A percentile compares a stretch with the other conserved stretches of the same genome.
phyloP scores from a whole-genome alignment of 2,888 invertebrate species.

The Eilema sororculum region DNA sequence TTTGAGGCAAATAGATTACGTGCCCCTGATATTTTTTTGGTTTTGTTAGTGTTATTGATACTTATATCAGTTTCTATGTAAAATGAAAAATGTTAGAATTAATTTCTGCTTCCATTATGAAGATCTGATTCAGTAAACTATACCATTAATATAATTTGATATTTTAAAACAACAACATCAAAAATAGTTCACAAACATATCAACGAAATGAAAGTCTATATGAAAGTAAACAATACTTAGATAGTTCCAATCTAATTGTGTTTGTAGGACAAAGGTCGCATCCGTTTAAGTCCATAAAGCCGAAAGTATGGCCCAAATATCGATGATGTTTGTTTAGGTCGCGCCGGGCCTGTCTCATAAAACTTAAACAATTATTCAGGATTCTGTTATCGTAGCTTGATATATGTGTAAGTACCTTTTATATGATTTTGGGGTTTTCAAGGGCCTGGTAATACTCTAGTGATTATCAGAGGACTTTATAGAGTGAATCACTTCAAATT shows the following conservation, averaged over 20 bases:
- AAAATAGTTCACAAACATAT: conserved; percentile 21
- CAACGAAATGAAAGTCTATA: conserved; percentile 9
- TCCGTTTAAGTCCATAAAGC: conserved; percentile 44
- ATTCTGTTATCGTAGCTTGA: conserved; percentile 36
- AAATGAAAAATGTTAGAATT: background rate
- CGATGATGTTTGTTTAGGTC: conserved; percentile 65
- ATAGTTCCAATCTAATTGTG: conserved; percentile 37
- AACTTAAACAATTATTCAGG: conserved; percentile 61
- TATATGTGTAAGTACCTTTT: conserved; percentile 26
- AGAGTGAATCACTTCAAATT: too few relatives aligned
- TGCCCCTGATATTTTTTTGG: background rate
- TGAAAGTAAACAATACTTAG: conserved; percentile 25
- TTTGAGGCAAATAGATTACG: conserved; percentile 5
- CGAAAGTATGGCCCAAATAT: conserved; percentile 57
- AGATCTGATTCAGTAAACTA: too few relatives aligned
- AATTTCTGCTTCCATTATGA: too few relatives aligned
- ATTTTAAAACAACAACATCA: background rate
- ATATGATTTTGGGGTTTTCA: conserved; percentile 16
- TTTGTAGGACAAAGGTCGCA: conserved; percentile 45
- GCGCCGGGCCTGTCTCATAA: conserved; percentile 43
- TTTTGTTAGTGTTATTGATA: background rate
- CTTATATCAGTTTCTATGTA: background rate
- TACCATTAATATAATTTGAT: background rate
- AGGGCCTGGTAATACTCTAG: background rate
- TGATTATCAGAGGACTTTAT: too few relatives aligned